Evolutionary conservation across 2,113 vertebrate genomes (phyloP).

Genomic region (Trogon surrucura): DNA sequence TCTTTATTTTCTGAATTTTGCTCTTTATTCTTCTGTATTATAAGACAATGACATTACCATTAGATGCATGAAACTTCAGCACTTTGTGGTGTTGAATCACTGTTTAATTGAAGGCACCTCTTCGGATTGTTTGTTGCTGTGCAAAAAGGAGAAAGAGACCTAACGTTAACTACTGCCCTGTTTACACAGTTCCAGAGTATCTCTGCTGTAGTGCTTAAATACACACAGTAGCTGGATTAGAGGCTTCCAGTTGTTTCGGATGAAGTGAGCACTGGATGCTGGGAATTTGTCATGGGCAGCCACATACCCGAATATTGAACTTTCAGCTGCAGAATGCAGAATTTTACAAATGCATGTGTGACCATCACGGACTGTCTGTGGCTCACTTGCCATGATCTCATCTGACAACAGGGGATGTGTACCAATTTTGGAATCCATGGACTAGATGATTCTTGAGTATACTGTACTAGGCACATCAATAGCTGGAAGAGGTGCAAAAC

Average conservation of each 20-base stretch:
- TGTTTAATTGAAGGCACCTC: not conserved
- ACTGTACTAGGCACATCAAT: not conserved
- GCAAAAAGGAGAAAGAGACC: not conserved
- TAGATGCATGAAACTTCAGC: not conserved
- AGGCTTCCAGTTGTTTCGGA: not conserved
- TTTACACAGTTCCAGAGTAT: not conserved
- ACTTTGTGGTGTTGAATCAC: not conserved
- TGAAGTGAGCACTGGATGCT: not conserved
- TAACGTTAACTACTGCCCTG: not conserved
- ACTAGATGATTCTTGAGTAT: not conserved
- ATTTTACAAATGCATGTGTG: not conserved
- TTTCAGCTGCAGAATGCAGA: not conserved
- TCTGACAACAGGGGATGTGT: fast-evolving
- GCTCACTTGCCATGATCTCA: not conserved
- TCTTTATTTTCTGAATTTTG: not conserved
- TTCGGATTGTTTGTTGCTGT: not conserved
- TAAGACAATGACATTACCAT: not conserved
- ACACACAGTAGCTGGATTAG: not conserved
- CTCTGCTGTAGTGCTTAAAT: not conserved
- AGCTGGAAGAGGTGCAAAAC: not conserved
- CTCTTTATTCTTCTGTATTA: not conserved
- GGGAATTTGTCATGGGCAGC: not conserved
- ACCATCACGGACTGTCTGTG: not conserved
- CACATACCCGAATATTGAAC: fast-evolving
- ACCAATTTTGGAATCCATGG: not conserved